Conservation (phyloP, 2,797 vertebrate species). For the Rhincodon typus region DNA sequence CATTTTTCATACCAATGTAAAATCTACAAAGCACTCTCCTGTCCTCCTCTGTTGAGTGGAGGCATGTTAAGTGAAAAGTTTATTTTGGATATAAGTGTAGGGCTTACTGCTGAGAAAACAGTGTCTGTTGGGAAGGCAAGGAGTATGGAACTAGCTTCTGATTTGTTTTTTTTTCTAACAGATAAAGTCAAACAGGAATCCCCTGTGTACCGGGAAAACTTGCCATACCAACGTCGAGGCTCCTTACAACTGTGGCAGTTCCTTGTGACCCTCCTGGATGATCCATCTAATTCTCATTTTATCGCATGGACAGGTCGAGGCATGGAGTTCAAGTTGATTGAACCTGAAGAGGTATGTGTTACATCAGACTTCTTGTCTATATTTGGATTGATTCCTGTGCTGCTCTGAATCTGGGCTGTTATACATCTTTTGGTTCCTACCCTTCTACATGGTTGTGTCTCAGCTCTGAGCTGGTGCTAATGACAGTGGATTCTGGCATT, state of each 20-base stretch:
- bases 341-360: conserved; percentile 78
- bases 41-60: neutral
- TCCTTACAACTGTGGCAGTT: conserved; percentile 96
- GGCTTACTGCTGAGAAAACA: neutral
- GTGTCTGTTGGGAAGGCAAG: neutral
- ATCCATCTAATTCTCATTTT: conserved; percentile 87
- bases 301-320: conserved; percentile 93
- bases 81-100: neutral
- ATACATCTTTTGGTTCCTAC: neutral
- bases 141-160: neutral
- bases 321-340: conserved; percentile 96
- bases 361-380: neutral
- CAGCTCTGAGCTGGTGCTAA: neutral
- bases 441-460: neutral
- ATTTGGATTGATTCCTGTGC: conserved; percentile 45
- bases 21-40: neutral
- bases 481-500: neutral
- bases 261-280: conserved; percentile 84
- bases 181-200: conserved; percentile 56
- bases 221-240: conserved; percentile 84
- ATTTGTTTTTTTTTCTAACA: neutral
- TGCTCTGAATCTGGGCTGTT: neutral
- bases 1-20: neutral
- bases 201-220: conserved; percentile 77
- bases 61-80: neutral